Conservation (phyloP, 2,797 vertebrate genomes). For the Chaunax sp. region DNA sequence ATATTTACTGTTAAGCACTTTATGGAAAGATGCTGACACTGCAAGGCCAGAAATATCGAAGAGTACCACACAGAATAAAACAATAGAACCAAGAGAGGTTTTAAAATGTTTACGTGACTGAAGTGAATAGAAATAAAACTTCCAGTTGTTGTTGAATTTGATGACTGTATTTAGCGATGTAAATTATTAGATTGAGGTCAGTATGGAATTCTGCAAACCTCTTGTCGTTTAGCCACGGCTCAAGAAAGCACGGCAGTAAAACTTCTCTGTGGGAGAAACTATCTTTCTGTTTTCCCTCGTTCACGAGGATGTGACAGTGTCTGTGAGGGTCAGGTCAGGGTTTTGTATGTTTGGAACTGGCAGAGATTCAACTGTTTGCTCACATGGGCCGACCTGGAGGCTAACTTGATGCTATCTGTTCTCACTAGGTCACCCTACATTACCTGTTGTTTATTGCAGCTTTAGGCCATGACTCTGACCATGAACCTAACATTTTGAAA, state of each 20-base stretch:
- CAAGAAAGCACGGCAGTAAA: too few relatives aligned
- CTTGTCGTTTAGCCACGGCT: neutral
- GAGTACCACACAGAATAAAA: too few relatives aligned
- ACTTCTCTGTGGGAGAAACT: neutral
- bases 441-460: constrained; percentile 17
- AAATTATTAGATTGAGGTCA: neutral
- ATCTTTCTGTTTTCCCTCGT: constrained; percentile 11
- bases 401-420: neutral
- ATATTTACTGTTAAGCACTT: neutral
- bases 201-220: neutral
- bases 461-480: constrained; percentile 1
- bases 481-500: neutral
- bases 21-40: neutral
- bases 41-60: too few relatives aligned
- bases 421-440: constrained; percentile 10
- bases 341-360: constrained; percentile 27
- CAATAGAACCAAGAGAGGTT: neutral
- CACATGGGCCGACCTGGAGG: constrained; percentile 32
- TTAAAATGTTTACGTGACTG: neutral
- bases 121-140: neutral
- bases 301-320: constrained; percentile 14
- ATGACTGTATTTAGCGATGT: accelerated
- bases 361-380: constrained; percentile 55
- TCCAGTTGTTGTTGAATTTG: neutral
- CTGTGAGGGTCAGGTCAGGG: constrained; percentile 40